Evolutionary conservation across 2,888 invertebrate genomes (phyloP).

Genomic region (Drosophila bunnanda): DNA sequence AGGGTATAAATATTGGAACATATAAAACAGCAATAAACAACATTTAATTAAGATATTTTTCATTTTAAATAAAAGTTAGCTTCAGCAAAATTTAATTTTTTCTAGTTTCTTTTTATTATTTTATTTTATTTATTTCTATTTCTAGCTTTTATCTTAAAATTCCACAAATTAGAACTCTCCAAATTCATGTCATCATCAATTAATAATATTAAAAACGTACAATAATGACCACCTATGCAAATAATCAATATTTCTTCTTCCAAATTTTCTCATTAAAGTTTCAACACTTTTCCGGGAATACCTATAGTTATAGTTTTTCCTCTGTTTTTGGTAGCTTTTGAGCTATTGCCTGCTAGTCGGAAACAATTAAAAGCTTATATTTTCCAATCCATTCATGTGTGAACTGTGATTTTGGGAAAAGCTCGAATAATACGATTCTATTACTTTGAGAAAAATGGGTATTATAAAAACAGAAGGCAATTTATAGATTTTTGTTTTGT

Average conservation of each 20-base stretch:
- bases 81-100: no score
- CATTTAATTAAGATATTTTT: no score
- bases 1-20: no score
- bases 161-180: neutral
- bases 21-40: no score
- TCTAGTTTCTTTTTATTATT: no score
- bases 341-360: neutral
- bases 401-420: slow-evolving; percentile 4
- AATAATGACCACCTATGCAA: neutral
- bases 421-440: neutral
- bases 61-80: no score
- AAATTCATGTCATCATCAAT: neutral
- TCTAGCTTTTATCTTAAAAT: neutral
- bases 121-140: no score
- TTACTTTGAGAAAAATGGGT: neutral
- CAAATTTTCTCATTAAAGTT: neutral
- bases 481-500: neutral
- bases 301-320: neutral
- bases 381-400: neutral
- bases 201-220: neutral
- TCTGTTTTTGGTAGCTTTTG: neutral
- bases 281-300: neutral
- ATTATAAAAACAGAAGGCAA: neutral
- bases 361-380: slow-evolving; percentile 24
- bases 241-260: neutral